phyloP scores from a whole-genome alignment of 2,888 invertebrate genomes.

The Cecidostiba fungosa region DNA sequence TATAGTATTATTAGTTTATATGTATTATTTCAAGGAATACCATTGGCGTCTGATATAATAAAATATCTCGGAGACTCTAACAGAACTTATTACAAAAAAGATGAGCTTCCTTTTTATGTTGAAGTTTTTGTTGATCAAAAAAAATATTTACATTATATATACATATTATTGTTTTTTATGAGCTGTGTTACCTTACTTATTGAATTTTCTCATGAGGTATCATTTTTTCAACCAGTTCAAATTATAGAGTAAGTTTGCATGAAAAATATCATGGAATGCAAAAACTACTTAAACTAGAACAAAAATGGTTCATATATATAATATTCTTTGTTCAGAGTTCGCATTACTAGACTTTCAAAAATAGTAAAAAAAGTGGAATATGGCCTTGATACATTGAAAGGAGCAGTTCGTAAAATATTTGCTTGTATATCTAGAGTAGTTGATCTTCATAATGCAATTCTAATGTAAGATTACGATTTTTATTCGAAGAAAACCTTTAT shows the following conservation, averaged over 20 bases:
- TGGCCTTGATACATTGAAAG: neutral
- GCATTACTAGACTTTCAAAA: neutral
- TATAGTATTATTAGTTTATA: neutral
- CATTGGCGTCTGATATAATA: neutral
- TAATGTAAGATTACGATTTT: neutral
- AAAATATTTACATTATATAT: neutral
- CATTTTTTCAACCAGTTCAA: neutral
- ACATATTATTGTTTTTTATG: neutral
- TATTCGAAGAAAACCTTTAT: neutral
- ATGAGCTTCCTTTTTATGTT: neutral
- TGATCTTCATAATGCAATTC: neutral
- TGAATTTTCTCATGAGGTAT: neutral
- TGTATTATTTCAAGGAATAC: neutral
- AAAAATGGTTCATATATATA: neutral
- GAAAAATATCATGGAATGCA: too few relatives aligned
- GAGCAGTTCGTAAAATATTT: neutral
- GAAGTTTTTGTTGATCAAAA: neutral
- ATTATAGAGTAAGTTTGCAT: neutral
- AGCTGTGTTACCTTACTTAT: neutral
- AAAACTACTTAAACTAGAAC: too few relatives aligned
- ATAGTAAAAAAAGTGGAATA: neutral
- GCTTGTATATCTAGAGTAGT: neutral
- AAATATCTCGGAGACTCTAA: neutral
- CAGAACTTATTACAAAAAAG: neutral
- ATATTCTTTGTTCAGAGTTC: neutral